Base-by-base conservation (phyloP, 2,797 vertebrate genomes). In the Sphenopsis melanotis region DNA sequence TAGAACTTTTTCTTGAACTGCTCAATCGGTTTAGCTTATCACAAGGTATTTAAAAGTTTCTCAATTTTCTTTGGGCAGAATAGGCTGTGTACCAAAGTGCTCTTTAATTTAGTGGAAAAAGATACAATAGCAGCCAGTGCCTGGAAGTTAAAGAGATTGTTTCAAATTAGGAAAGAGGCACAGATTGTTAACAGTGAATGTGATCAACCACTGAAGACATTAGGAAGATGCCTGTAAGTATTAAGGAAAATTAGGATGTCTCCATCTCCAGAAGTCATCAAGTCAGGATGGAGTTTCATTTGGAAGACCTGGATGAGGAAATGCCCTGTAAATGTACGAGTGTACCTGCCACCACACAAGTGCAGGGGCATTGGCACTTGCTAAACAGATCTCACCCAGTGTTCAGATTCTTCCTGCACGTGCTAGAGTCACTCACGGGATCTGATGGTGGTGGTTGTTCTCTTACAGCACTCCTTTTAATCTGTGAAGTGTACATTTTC, bases 101-200 rank as follows among this genome's bases (percentile, higher is more conserved):
- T 86, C 57, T 90, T 94, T 64, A 83, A 80, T 57, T 85, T 85
- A 57, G 41, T 85, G 69, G 55, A 20, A 81, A 78, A 83, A 90
- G 49, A 63, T 49, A 64, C 11, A 81, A 32, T 53, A 78, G 52
- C 21, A 82, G 37, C 26, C 63, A 23, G 27, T 42, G 79, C 30
- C 82, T 91, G 72, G 32, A 81, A 93, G 27, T 70, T 71, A 50
- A 86, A 85, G 66, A 80, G 55, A 49, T 92, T 68, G 66, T 92
- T 90, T 95, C 50, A 83, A 61, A 57, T 88, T 53, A 50, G 46
- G 55, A 83, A 32, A 63, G 80, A 81, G 29, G 64, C 60, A 74
- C 27, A 74, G 80, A 57, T 91, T 81, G 56, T 87, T 83, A 93
- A 57, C 56, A 87, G 39, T 64, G 46, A 44, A 23, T 60, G 49